phyloP scores from a whole-genome alignment of 2,888 invertebrate species.

The Meghimatium bilineatum region DNA sequence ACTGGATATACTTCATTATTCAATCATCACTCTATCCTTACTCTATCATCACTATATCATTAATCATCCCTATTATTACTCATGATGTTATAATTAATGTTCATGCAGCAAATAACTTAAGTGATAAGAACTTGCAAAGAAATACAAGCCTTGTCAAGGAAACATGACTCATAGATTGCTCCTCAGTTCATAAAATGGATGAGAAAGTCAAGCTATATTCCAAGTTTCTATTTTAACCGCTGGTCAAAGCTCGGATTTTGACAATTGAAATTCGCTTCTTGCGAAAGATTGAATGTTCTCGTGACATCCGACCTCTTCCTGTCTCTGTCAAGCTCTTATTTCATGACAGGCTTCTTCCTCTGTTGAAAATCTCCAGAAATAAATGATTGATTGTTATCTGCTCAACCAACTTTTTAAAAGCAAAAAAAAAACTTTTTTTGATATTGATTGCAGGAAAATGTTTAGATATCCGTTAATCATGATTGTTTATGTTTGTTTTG shows the following conservation, averaged over 20 bases:
- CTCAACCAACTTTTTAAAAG: too few relatives aligned
- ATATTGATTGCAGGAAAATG: neutral
- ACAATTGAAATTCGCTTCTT: neutral
- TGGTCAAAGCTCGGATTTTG: neutral
- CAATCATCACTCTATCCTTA: too few relatives aligned
- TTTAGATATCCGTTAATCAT: neutral
- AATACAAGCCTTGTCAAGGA: neutral
- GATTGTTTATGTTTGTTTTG: neutral
- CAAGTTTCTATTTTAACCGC: slow-evolving; percentile 1
- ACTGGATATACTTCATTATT: too few relatives aligned
- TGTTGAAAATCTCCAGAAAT: neutral
- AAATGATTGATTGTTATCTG: slow-evolving; percentile 8
- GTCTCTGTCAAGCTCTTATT: neutral
- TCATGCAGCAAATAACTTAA: neutral
- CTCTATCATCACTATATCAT: too few relatives aligned
- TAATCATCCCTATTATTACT: too few relatives aligned
- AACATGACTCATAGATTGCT: neutral
- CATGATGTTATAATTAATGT: neutral
- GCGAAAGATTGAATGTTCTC: slow-evolving; percentile 10
- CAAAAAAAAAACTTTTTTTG: neutral
- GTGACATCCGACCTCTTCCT: slow-evolving; percentile 7
- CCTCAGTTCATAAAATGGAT: neutral
- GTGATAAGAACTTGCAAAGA: neutral
- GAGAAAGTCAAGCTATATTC: neutral
- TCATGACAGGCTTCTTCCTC: neutral